Conservation (phyloP, 1,140 invertebrate genomes). For the Cydia pomonella region DNA sequence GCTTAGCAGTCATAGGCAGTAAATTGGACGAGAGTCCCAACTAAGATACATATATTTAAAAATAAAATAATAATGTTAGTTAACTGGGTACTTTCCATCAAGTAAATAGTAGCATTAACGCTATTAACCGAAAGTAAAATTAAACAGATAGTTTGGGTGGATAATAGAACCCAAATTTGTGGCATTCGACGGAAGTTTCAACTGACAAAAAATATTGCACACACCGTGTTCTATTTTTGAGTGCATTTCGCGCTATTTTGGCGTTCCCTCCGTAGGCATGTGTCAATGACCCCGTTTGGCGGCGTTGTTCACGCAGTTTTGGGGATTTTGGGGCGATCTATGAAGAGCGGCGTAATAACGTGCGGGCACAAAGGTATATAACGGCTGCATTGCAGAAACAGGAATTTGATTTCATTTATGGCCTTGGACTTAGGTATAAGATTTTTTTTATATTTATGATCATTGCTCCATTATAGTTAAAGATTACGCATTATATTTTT, state of each 20-base stretch:
- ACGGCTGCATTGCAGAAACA: background rate
- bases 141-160: background rate
- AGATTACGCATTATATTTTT: no score
- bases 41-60: no score
- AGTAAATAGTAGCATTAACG: background rate
- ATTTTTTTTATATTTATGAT: background rate
- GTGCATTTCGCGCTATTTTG: constrained; percentile 80
- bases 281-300: constrained; percentile 78
- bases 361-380: background rate
- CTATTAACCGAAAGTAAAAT: constrained; percentile 22
- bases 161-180: constrained; percentile 40
- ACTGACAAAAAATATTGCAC: constrained; percentile 79
- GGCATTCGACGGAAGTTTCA: constrained; percentile 50
- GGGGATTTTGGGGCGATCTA: constrained; percentile 70
- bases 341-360: constrained; percentile 34
- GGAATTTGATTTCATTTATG: constrained; percentile 32
- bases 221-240: constrained; percentile 77
- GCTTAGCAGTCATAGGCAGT: no score
- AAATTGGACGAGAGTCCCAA: no score
- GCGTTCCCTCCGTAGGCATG: constrained; percentile 74
- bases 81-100: no score
- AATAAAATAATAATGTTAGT: no score
- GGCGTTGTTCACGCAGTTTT: constrained; percentile 77
- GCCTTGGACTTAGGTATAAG: background rate
- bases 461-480: no score